Conservation (phyloP, 2,113 vertebrate genomes). For the Panthera uncia region DNA sequence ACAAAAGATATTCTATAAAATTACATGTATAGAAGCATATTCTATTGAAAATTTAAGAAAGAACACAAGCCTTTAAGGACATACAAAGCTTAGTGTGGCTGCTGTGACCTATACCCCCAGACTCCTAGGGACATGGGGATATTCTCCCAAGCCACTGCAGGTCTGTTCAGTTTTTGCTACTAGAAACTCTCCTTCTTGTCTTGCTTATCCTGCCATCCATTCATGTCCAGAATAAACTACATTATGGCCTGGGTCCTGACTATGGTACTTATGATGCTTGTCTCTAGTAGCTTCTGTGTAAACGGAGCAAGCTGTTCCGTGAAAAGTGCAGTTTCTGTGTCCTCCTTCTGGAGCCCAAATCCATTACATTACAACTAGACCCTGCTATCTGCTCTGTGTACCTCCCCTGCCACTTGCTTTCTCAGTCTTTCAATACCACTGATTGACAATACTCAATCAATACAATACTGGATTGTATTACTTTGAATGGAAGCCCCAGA, state of each 20-base stretch:
- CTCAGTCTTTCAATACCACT: background rate
- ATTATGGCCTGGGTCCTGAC: background rate
- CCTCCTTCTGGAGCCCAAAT: background rate
- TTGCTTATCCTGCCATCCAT: background rate
- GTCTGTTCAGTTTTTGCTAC: background rate
- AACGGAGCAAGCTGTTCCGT: background rate
- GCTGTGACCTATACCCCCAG: background rate
- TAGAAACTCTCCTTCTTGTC: background rate
- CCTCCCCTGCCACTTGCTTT: background rate
- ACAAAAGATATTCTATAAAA: background rate
- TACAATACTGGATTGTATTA: background rate
- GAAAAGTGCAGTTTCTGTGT: background rate
- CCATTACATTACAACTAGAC: background rate
- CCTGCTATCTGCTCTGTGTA: background rate
- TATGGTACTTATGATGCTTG: background rate
- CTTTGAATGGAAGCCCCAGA: background rate
- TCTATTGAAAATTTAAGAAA: background rate
- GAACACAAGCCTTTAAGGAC: background rate
- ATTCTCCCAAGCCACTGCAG: background rate
- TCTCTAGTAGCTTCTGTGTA: background rate
- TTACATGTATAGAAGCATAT: background rate
- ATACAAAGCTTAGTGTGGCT: background rate
- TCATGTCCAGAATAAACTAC: background rate
- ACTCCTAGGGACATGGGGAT: background rate
- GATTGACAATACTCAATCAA: background rate